Evolutionary conservation across 2,113 vertebrate genomes (phyloP).

Genomic region (Syrmaticus mikado): DNA sequence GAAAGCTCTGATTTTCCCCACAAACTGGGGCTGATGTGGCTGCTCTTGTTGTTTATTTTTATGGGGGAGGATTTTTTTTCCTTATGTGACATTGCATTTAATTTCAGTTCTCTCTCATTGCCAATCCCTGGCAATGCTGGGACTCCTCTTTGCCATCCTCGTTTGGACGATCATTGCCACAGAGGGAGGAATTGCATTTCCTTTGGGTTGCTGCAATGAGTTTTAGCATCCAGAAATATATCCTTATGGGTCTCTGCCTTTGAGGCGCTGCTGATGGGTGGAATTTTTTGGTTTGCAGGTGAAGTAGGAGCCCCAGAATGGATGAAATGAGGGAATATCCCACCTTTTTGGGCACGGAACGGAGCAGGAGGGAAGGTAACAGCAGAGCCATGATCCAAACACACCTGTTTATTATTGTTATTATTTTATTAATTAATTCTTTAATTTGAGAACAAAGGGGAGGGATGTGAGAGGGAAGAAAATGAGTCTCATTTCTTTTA

Average conservation of each 20-base stretch:
- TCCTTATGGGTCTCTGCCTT: not conserved
- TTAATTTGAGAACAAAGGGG: not conserved
- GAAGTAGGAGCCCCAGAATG: not conserved
- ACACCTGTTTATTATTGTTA: too few relatives aligned
- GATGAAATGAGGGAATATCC: not conserved
- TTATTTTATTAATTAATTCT: not conserved
- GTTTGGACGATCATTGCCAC: not conserved
- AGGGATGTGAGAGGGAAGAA: rapidly evolving
- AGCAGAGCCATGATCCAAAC: not conserved
- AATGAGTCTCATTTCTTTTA: not conserved
- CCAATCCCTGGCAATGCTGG: not conserved
- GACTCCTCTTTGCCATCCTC: not conserved
- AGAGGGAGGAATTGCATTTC: not conserved
- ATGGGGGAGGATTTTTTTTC: not conserved
- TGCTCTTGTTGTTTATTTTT: not conserved
- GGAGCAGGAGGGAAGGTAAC: not conserved
- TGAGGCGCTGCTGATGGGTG: rapidly evolving
- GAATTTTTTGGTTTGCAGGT: not conserved
- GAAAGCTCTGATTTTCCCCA: not conserved
- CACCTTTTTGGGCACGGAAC: rapidly evolving
- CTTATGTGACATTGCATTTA: not conserved
- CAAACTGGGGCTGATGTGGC: not conserved
- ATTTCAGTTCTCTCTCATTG: not conserved
- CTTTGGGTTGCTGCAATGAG: not conserved
- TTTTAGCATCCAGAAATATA: not conserved